A percentile compares a stretch with the other conserved stretches of the same genome.
These are phyloP conservation scores for Anthoptus insignis DNA, from an alignment of 2,888 invertebrate genomes.

Conservation along the genomic window DNA sequence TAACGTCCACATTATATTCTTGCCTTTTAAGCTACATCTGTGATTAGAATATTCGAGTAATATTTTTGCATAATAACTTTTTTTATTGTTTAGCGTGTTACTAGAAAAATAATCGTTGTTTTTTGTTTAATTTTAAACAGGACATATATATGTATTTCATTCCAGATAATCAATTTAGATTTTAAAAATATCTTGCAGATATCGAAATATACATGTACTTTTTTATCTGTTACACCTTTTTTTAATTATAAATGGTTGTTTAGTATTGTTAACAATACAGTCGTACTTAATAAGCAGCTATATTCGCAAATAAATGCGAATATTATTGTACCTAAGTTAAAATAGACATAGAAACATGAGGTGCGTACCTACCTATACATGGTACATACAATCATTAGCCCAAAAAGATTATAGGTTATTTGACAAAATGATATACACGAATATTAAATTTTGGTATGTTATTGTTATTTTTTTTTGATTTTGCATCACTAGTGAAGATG, in stretches of 20 bases:
- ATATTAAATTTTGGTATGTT: slow-evolving; percentile 6
- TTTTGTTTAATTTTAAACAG: not conserved
- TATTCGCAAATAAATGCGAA: no score
- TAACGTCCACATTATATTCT: slow-evolving; percentile 53
- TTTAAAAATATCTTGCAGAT: no score
- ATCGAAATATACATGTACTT: no score
- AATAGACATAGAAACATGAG: not conserved
- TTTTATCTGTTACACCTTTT: slow-evolving; percentile 4
- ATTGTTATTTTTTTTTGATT: slow-evolving; percentile 41
- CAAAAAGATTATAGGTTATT: slow-evolving; percentile 14
- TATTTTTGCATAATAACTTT: slow-evolving; percentile 59
- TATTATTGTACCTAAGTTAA: no score
- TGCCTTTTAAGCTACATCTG: slow-evolving; percentile 75
- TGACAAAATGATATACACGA: slow-evolving; percentile 25
- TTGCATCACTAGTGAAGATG: slow-evolving; percentile 45
- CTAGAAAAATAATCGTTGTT: not conserved
- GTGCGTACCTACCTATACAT: not conserved
- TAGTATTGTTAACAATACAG: no score
- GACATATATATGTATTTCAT: no score
- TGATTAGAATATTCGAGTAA: slow-evolving; percentile 64
- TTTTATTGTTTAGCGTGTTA: slow-evolving; percentile 41
- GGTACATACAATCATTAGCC: not conserved
- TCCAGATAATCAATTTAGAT: no score
- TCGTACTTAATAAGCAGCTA: not conserved
- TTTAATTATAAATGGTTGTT: slow-evolving; percentile 25